Evolutionary conservation across 1,140 invertebrate species (phyloP).

Genomic region (Drosophila watanabei): DNA sequence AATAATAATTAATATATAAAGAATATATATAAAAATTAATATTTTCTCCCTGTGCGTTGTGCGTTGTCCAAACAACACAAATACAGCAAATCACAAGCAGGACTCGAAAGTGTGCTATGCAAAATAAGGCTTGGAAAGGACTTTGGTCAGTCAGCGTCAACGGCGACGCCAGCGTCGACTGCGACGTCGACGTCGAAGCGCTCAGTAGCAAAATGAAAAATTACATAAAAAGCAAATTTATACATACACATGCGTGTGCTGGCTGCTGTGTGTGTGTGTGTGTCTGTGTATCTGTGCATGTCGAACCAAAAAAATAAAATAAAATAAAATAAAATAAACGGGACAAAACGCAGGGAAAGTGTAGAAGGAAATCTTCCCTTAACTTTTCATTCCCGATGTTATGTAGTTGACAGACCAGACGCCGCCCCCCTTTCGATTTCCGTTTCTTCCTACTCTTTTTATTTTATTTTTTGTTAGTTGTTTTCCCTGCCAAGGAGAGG

Average conservation of each 20-base stretch:
- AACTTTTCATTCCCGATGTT: constrained; percentile 77
- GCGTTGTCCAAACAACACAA: constrained; percentile 16
- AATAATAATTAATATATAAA: too few species aligned
- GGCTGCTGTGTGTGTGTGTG: constrained; percentile 31
- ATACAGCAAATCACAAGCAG: constrained; percentile 59
- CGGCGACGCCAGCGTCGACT: background rate
- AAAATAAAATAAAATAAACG: constrained; percentile 39
- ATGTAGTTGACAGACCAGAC: constrained; percentile 75
- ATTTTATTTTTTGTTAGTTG: constrained; percentile 59
- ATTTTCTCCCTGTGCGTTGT: background rate
- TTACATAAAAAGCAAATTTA: constrained; percentile 79
- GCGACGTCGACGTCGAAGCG: constrained; percentile 17
- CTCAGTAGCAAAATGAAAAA: constrained; percentile 68
- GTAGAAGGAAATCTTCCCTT: constrained; percentile 68
- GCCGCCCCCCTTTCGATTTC: constrained; percentile 26
- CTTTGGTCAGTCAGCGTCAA: constrained; percentile 38
- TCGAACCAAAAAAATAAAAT: constrained; percentile 11
- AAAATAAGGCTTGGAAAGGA: constrained; percentile 22
- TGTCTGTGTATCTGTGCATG: constrained; percentile 29
- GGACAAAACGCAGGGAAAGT: constrained; percentile 41
- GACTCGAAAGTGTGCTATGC: constrained; percentile 60
- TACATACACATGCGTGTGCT: constrained; percentile 43
- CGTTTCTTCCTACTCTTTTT: constrained; percentile 40
- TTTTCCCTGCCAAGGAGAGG: background rate
- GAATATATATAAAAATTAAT: too few species aligned